Percentiles rank a stretch among this genome's conserved stretches.
Conservation (phyloP, 2,888 invertebrate genomes). For the Melikaiella ostensackeni region DNA sequence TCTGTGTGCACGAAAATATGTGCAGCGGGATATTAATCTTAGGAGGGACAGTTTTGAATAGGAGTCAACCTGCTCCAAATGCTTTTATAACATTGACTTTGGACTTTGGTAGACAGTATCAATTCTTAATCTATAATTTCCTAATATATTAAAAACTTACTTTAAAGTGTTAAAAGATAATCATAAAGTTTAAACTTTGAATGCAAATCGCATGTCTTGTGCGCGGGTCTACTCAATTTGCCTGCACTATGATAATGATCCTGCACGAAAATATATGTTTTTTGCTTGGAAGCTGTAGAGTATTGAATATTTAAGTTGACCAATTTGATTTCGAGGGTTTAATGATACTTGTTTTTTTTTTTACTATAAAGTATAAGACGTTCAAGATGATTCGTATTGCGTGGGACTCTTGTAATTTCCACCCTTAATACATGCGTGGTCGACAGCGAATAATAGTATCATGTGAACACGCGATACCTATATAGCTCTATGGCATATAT, state of each 20-base stretch:
- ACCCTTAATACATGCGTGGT: background rate
- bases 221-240: too few species aligned
- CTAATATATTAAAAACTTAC: background rate
- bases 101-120: background rate
- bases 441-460: background rate
- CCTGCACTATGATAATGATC: too few species aligned
- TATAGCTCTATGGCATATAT: background rate
- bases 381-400: background rate
- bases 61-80: background rate
- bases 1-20: slow-evolving; percentile 16
- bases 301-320: too few species aligned
- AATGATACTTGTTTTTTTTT: background rate
- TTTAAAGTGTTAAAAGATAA: too few species aligned
- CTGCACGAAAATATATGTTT: too few species aligned
- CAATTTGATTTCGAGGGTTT: too few species aligned
- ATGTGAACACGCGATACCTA: background rate
- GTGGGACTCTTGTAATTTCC: slow-evolving; percentile 7
- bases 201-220: too few species aligned
- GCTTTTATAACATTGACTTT: too few species aligned
- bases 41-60: background rate
- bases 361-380: background rate
- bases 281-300: too few species aligned
- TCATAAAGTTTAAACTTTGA: too few species aligned
- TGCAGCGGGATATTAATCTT: slow-evolving; percentile 21
- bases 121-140: background rate